phyloP scores from a whole-genome alignment of 1,140 invertebrate species.

The Pseudomyrmex concolor region DNA sequence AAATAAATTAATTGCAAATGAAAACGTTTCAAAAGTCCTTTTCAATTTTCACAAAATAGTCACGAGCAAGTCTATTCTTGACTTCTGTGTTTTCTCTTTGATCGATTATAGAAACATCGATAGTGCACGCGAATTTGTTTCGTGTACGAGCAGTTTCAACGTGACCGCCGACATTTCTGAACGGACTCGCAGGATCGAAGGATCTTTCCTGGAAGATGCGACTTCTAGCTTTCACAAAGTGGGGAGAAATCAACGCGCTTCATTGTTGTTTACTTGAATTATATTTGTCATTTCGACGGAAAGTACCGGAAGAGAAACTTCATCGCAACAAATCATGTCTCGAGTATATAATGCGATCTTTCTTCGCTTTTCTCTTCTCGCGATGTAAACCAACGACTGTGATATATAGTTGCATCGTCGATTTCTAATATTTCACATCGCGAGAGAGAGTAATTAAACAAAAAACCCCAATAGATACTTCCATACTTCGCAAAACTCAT shows the following conservation, averaged over 20 bases:
- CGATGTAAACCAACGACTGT: too few relatives aligned
- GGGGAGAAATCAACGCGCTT: slow-evolving; percentile 1
- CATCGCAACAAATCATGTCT: background rate
- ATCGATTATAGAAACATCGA: slow-evolving; percentile 7
- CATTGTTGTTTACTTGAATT: slow-evolving; percentile 21
- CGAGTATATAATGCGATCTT: too few relatives aligned
- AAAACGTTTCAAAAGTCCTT: background rate
- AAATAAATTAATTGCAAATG: background rate
- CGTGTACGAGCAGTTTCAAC: background rate
- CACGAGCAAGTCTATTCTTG: background rate
- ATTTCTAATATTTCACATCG: too few relatives aligned
- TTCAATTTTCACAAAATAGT: background rate
- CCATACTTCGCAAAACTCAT: background rate
- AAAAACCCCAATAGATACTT: background rate
- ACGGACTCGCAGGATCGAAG: background rate
- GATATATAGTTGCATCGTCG: too few relatives aligned
- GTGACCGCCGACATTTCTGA: background rate
- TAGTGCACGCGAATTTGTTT: background rate
- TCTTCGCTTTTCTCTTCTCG: too few relatives aligned
- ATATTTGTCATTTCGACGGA: too few relatives aligned
- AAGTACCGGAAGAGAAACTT: background rate
- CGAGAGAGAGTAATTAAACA: background rate
- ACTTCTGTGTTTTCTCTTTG: too few relatives aligned
- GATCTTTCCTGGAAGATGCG: background rate
- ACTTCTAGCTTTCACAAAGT: background rate